These are phyloP conservation scores for Hippasteria phrygiana DNA, from an alignment of 53 echinoderm and acorn worm species.

Conservation along the genomic window DNA sequence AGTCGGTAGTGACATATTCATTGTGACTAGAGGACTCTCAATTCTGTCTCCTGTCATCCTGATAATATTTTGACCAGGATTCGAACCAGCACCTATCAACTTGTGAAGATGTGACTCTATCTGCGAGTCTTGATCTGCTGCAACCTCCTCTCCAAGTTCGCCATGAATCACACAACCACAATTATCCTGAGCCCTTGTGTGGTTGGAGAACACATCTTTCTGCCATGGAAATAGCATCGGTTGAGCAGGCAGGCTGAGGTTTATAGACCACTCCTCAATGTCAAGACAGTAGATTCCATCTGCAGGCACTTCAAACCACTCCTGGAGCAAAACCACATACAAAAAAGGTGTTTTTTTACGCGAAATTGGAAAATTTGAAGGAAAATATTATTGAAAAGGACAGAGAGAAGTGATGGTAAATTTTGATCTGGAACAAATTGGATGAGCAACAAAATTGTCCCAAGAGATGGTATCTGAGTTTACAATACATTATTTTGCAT, in stretches of 20 bases:
- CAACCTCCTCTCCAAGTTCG: not conserved
- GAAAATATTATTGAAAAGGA: no score
- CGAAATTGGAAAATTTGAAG: no score
- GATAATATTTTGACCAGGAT: not conserved
- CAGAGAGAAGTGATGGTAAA: no score
- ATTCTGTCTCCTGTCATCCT: not conserved
- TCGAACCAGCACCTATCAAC: not conserved
- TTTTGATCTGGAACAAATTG: no score
- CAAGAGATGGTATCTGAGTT: no score
- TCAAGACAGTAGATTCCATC: constrained; percentile 77
- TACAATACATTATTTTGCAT: no score
- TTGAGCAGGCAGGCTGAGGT: not conserved
- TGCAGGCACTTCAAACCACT: constrained; percentile 91
- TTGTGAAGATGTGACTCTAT: not conserved
- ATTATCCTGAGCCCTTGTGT: not conserved
- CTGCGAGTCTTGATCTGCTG: not conserved
- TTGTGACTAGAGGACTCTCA: constrained; percentile 55
- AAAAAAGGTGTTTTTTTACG: no score
- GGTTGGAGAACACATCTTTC: constrained; percentile 10
- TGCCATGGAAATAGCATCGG: constrained; percentile 83
- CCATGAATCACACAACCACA: not conserved
- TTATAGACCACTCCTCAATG: constrained; percentile 10
- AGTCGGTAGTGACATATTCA: constrained; percentile 58
- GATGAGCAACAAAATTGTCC: no score
- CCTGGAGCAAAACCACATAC: not conserved